Evolutionary conservation across 1,140 invertebrate species (phyloP).

Genomic region (Steinernema khuongi): DNA sequence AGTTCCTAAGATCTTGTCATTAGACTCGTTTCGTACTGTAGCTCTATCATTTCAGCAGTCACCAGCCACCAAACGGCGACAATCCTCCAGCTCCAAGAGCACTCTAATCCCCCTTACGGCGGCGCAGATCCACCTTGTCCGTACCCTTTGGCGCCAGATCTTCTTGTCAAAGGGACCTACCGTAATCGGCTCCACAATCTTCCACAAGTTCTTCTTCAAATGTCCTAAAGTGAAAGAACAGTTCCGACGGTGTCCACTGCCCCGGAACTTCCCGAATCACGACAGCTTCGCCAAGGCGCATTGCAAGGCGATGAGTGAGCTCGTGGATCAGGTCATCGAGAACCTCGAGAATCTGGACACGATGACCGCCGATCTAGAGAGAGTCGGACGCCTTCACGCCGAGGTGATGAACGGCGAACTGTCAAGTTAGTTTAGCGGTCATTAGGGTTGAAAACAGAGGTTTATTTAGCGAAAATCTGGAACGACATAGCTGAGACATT

Average conservation of each 20-base stretch:
- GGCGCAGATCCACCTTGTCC: constrained; percentile 54
- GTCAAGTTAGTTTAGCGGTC: constrained; percentile 42
- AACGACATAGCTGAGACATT: constrained; percentile 57
- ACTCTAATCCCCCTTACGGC: constrained; percentile 53
- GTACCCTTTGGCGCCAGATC: constrained; percentile 56
- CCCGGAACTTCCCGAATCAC: constrained; percentile 48
- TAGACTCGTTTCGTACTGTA: constrained; percentile 23
- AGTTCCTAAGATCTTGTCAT: neutral
- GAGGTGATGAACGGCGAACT: constrained; percentile 49
- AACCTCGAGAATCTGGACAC: constrained; percentile 54
- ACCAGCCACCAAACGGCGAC: constrained; percentile 45
- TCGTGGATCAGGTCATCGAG: constrained; percentile 56
- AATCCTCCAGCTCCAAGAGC: constrained; percentile 45
- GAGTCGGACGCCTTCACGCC: constrained; percentile 51
- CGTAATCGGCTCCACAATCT: constrained; percentile 54
- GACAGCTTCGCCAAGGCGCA: constrained; percentile 53
- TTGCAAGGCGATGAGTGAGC: constrained; percentile 50
- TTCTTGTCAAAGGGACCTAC: constrained; percentile 55
- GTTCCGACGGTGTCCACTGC: constrained; percentile 45
- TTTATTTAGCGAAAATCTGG: constrained; percentile 58
- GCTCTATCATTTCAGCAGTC: constrained; percentile 32
- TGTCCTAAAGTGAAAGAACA: constrained; percentile 53
- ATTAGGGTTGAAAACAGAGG: no score
- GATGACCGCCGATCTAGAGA: constrained; percentile 44
- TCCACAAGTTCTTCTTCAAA: constrained; percentile 57